These are phyloP conservation scores for Desmodus rotundus DNA, from an alignment of 2,113 vertebrate species.

Conservation along the genomic window DNA sequence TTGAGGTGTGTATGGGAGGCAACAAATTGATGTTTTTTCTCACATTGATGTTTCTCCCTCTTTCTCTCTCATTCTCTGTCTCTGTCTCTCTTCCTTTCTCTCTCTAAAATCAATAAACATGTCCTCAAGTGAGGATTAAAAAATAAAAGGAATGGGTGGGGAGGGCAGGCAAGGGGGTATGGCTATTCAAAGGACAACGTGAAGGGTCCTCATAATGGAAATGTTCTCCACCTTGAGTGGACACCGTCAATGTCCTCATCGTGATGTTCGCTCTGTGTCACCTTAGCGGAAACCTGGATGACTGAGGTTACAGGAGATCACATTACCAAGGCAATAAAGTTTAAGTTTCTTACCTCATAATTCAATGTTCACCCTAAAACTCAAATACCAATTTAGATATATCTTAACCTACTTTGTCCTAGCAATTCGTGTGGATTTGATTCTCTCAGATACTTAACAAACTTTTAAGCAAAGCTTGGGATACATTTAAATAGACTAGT, in stretches of 20 bases:
- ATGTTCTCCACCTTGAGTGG: background rate
- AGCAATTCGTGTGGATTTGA: background rate
- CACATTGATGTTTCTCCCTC: too few relatives aligned
- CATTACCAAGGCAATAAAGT: background rate
- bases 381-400: background rate
- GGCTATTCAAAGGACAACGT: background rate
- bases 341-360: background rate
- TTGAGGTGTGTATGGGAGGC: too few relatives aligned
- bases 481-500: background rate
- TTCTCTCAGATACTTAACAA: background rate
- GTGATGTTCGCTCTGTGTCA: background rate
- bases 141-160: too few relatives aligned
- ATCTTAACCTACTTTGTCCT: background rate
- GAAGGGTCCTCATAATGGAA: background rate
- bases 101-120: too few relatives aligned
- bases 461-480: background rate
- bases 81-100: too few relatives aligned
- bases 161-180: background rate
- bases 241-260: background rate
- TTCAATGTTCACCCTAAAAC: background rate
- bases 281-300: background rate
- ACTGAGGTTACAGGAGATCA: background rate
- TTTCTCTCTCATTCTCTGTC: too few relatives aligned
- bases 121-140: too few relatives aligned
- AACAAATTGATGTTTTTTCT: too few relatives aligned